Percentiles rank a stretch among this genome's conserved stretches.
Conservation (phyloP, 2,797 vertebrate genomes). For the Vultur gryphus region DNA sequence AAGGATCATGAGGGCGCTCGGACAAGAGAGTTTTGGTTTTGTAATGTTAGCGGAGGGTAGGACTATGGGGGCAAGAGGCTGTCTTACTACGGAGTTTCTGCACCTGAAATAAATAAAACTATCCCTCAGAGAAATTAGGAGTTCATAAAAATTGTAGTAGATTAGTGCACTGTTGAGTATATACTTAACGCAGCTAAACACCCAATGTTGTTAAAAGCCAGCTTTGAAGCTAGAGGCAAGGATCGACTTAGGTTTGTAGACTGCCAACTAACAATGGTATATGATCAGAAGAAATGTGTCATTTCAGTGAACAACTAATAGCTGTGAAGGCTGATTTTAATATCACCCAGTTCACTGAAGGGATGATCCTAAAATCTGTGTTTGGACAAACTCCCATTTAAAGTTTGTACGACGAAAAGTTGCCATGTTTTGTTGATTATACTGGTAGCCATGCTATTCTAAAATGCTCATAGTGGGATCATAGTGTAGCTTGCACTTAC, state of each 20-base stretch:
- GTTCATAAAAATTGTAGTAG: neutral
- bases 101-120: neutral
- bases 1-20: neutral
- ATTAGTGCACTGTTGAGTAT: neutral
- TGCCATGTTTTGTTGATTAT: neutral
- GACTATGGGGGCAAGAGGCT: neutral
- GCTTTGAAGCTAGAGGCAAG: neutral
- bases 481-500: accelerated
- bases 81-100: neutral
- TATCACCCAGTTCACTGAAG: neutral
- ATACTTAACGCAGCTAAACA: neutral
- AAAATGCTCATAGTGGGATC: neutral
- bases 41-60: neutral
- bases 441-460: neutral
- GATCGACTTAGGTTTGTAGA: neutral
- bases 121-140: neutral
- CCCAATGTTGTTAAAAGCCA: neutral
- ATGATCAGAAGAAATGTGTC: neutral
- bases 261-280: neutral
- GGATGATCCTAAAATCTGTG: neutral
- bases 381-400: neutral
- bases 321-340: neutral
- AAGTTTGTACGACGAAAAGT: accelerated
- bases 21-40: neutral
- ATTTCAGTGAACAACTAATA: neutral